phyloP scores from a whole-genome alignment of 2,888 invertebrate genomes.

The Idaea biselata region DNA sequence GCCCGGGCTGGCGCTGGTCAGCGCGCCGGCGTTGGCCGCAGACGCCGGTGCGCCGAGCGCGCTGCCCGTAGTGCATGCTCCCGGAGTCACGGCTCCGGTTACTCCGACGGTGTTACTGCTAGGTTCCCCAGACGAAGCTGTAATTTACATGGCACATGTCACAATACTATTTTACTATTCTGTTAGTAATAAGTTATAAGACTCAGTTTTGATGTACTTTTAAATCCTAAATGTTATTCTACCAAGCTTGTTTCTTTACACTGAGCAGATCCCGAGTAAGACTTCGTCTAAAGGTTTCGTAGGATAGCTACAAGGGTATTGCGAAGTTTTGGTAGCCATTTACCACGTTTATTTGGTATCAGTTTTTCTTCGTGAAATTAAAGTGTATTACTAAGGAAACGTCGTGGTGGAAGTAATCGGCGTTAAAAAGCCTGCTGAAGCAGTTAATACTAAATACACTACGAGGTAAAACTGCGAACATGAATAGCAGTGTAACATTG shows the following conservation, averaged over 20 bases:
- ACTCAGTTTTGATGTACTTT: background rate
- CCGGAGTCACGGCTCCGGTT: slow-evolving; percentile 80
- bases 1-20: slow-evolving; percentile 66
- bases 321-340: background rate
- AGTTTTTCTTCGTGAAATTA: background rate
- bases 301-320: background rate
- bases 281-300: background rate
- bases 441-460: background rate
- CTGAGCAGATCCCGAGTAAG: background rate
- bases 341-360: background rate
- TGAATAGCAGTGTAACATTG: background rate
- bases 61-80: slow-evolving; percentile 78
- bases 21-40: slow-evolving; percentile 59
- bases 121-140: slow-evolving; percentile 79
- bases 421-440: background rate
- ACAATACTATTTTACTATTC: background rate
- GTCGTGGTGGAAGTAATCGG: background rate
- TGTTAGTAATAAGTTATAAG: background rate
- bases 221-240: background rate
- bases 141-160: slow-evolving; percentile 12
- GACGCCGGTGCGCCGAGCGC: slow-evolving; percentile 67
- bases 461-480: background rate
- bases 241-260: background rate
- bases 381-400: background rate
- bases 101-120: slow-evolving; percentile 69